Evolutionary conservation across 2,888 invertebrate species (phyloP).

Genomic region (Hylaea fasciaria): DNA sequence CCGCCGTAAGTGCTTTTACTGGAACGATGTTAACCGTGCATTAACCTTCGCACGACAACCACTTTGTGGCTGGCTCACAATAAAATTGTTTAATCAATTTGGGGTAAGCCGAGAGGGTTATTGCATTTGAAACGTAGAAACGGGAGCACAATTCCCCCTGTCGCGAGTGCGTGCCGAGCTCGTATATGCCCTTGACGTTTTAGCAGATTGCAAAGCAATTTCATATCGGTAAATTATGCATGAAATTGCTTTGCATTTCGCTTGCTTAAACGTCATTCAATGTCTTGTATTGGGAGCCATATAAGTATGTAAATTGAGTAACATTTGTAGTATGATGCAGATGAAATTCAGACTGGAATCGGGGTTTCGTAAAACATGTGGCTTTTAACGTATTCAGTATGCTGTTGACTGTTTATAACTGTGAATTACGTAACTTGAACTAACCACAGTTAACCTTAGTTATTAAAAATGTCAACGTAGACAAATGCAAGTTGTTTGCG

Average conservation of each 20-base stretch:
- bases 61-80: constrained; percentile 11
- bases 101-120: constrained; percentile 12
- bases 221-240: constrained; percentile 36
- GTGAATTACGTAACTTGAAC: neutral
- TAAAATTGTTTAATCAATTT: constrained; percentile 23
- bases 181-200: constrained; percentile 36
- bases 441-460: too few species aligned
- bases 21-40: constrained; percentile 14
- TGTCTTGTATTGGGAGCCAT: constrained; percentile 30
- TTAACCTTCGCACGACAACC: constrained; percentile 17
- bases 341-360: constrained; percentile 19
- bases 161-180: constrained; percentile 25
- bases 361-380: constrained; percentile 11
- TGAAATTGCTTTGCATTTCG: constrained; percentile 36
- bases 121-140: constrained; percentile 24
- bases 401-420: neutral
- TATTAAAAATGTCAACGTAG: too few species aligned
- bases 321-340: constrained; percentile 23
- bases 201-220: constrained; percentile 37
- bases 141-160: constrained; percentile 14
- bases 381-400: neutral
- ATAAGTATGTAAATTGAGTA: constrained; percentile 32
- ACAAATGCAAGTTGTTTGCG: too few species aligned
- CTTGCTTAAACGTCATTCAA: constrained; percentile 34
- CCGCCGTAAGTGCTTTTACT: constrained; percentile 14